Base-by-base conservation (phyloP, 1,140 invertebrate species). In the Ooceraea biroi region DNA sequence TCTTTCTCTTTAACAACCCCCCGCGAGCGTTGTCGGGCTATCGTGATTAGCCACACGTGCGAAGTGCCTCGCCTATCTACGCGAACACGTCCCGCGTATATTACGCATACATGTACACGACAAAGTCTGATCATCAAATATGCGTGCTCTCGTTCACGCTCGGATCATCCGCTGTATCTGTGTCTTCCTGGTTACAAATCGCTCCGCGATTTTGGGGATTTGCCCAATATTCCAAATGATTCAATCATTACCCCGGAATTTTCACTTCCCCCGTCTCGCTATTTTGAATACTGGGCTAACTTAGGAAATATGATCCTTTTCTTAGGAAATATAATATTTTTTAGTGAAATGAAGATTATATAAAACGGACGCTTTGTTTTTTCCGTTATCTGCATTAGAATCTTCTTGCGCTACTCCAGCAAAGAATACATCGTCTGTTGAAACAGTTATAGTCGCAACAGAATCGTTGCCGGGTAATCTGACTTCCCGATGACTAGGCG, bases 1-100 rank as follows among this genome's bases (percentile, higher is more conserved):
- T 36, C 36, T 36, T 36, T 36, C 36, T 36, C 36, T 36, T 36
- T 36, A 7, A 36, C 36, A 86, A 85, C 63, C 71, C 60, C 80
- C 74, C 68, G 83, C 80, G 80, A 74, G 50, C 72, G 78, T 82
- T 77, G 68, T 71, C 84, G 86, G 91, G 84, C 83, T 89, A 89
- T 89, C 88, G 72, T 88, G 85, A 88, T 89, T 89, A 83, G 72
- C 83, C 88, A 89, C 88, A 86, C 88, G 88, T 88, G 88, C 84
- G 74, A 88, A 89, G 84, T 88, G 72, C 48, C 66, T 84, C 82
- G 55, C 44, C 68, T 80, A 80, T 80, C 65, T 71, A 36, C 36
- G 66, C 50, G 36, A 57, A 69, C 19, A 46, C 25, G 66, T 69
- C 17, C 41, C 22, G 36, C n/a, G 65, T 57, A 30, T 11, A 55